Evolutionary conservation across 2,888 invertebrate genomes (phyloP).

Genomic region (Homarus gammarus): DNA sequence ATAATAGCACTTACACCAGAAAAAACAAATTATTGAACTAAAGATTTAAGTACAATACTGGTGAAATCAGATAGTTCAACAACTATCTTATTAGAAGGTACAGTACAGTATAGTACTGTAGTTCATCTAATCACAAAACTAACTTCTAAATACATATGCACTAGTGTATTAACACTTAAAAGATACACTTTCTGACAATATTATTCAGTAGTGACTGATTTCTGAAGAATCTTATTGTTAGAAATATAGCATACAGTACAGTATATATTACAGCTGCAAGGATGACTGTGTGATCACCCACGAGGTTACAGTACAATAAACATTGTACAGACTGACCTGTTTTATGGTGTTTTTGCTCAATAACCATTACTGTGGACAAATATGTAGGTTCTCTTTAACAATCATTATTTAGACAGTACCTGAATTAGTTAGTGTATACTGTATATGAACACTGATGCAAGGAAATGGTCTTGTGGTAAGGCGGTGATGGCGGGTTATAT

Average conservation of each 20-base stretch:
- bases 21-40: neutral
- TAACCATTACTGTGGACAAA: slow-evolving; percentile 22
- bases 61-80: neutral
- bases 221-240: neutral
- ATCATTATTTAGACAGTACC: slow-evolving; percentile 65
- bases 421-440: slow-evolving; percentile 52
- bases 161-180: neutral
- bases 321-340: slow-evolving; percentile 6
- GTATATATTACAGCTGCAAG: neutral
- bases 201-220: neutral
- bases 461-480: no score
- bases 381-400: slow-evolving; percentile 13
- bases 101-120: neutral
- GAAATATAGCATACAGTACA: neutral
- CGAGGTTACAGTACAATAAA: neutral
- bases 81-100: slow-evolving; percentile 1
- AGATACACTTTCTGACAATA: neutral
- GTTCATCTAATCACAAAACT: neutral
- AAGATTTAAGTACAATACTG: neutral
- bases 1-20: neutral
- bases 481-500: no score
- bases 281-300: neutral
- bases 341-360: slow-evolving; percentile 13
- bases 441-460: no score
- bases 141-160: neutral